Conservation (phyloP, 2,113 vertebrate species). For the Aythya baeri region DNA sequence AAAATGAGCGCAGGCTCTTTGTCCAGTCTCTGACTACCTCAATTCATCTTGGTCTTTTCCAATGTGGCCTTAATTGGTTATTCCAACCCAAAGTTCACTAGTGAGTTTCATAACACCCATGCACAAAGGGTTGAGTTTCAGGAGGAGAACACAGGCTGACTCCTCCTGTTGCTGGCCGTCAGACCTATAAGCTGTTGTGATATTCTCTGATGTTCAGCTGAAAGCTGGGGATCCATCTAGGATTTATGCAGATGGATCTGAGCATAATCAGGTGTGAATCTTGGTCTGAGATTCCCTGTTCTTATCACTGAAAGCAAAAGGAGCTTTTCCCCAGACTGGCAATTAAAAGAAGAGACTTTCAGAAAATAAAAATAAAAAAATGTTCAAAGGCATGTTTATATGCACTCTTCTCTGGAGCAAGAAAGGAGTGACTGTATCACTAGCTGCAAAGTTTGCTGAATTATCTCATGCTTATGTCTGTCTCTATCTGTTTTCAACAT, state of each 20-base stretch:
- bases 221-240: background rate
- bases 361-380: background rate
- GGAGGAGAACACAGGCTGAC: accelerated
- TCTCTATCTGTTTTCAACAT: background rate
- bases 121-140: background rate
- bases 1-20: background rate
- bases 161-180: background rate
- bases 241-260: accelerated
- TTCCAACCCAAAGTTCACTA: background rate
- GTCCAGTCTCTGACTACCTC: background rate
- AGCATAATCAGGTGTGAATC: background rate
- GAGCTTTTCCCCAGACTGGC: background rate
- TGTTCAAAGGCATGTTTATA: background rate
- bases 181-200: background rate
- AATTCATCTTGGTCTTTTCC: background rate
- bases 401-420: background rate
- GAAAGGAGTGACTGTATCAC: background rate
- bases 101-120: background rate
- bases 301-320: background rate
- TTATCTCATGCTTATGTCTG: background rate
- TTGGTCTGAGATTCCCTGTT: background rate
- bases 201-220: background rate
- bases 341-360: background rate
- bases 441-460: background rate
- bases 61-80: background rate